Conservation (phyloP, 2,797 vertebrate genomes). For the Rousettus madagascariensis region DNA sequence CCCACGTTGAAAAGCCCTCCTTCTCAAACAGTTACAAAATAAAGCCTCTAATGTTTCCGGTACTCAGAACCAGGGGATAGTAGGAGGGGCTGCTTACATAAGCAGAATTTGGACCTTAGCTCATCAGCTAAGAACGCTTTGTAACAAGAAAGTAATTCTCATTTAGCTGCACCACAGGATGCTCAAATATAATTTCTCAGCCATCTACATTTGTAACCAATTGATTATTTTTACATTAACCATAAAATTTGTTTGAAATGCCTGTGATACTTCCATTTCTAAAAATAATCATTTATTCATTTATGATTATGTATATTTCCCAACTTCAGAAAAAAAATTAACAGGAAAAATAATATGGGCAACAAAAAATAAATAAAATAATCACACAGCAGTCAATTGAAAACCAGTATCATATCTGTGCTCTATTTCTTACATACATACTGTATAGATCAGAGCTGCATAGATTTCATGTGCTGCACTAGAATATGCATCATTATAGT, state of each 20-base stretch:
- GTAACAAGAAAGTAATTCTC: slow-evolving; percentile 37
- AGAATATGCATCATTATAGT: background rate
- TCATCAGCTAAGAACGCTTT: background rate
- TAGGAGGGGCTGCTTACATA: background rate
- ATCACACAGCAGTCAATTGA: background rate
- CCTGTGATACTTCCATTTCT: background rate
- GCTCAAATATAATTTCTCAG: slow-evolving; percentile 46
- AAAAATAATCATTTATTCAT: slow-evolving; percentile 59
- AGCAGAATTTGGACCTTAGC: background rate
- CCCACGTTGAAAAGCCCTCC: background rate
- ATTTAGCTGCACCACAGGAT: slow-evolving; percentile 33
- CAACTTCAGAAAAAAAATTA: slow-evolving; percentile 37
- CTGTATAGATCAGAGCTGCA: background rate
- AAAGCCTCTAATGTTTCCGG: background rate
- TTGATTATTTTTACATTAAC: slow-evolving; percentile 40
- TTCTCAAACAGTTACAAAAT: background rate
- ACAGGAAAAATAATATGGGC: background rate
- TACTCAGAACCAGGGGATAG: background rate
- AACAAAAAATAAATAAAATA: slow-evolving; percentile 5
- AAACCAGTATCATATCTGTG: background rate
- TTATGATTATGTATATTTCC: slow-evolving; percentile 27
- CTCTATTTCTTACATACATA: background rate
- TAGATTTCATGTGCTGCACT: background rate
- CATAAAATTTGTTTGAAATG: slow-evolving; percentile 54
- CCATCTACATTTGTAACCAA: slow-evolving; percentile 12